Base-by-base conservation (phyloP, 2,113 vertebrate genomes). In the Vanacampus margaritifer region DNA sequence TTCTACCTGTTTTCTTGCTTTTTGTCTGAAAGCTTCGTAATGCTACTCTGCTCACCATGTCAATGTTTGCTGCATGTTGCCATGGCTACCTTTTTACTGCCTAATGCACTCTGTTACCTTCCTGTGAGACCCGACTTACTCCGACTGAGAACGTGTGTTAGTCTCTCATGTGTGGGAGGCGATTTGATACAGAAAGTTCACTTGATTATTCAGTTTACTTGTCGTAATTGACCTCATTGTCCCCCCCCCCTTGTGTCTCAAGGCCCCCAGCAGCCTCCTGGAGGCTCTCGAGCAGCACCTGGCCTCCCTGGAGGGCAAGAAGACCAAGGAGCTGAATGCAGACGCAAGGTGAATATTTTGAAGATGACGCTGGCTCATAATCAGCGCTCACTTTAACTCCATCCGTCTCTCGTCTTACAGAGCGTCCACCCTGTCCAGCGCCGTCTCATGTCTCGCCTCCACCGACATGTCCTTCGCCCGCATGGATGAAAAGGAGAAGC, bases 271-370 rank as follows among this genome's bases (percentile, higher is more conserved):
- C 89, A 95, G 95, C 89, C 94, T 98, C 82, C 90, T 96, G 87
- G 95, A 97, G 90, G 94, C 95, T 68, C 81, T 98, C 63, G 94
- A 96, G 87, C 95, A 98, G 73, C 96, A 98, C 86, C 89, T 98
- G 88, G 95, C 93, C 81, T 98, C 96, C 68, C 91, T 99, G 84
- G 95, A 98, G 89, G 94, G 95, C 66, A 96, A 93, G 87, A 96
- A 95, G 84, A 95, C 94, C 69, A 96, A 96, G 84, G 93, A 95
- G 57, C 64, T 94, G 65, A 94, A 92, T 0, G 93, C 93, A 86
- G 93, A 94, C 89, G 94, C 93, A 87, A 92, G 94, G 97, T 98
- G 68, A 54, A 68, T 78, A 0, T 17, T 43, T 24, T 12, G 7
- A 23, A 43, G 36, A 62, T 43, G 37, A 32, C 24, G 7, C 24